phyloP scores from a whole-genome alignment of 2,797 vertebrate species.

The Girardinus metallicus region DNA sequence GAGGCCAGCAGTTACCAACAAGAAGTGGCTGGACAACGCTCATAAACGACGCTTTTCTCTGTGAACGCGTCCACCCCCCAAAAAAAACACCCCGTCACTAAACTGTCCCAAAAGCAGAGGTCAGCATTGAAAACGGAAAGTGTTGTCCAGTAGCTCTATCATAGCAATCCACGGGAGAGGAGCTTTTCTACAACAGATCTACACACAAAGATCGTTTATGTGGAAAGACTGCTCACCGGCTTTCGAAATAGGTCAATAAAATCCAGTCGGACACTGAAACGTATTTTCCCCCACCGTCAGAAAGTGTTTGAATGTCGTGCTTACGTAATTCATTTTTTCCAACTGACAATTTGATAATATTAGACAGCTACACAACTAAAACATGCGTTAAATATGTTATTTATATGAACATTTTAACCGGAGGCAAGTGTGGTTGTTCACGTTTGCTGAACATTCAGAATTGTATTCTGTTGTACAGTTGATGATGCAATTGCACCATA shows the following conservation, averaged over 20 bases:
- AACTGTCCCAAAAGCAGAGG: conserved; percentile 23
- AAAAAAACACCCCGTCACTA: not conserved
- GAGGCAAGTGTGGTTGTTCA: not conserved
- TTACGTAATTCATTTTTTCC: not conserved
- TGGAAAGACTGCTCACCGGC: not conserved
- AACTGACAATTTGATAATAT: not conserved
- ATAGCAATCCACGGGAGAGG: conserved; percentile 55
- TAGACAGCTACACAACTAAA: not conserved
- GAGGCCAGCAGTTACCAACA: conserved; percentile 61
- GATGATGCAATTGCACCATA: not conserved
- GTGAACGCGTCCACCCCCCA: not conserved
- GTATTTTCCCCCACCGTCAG: not conserved
- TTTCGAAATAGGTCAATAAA: not conserved
- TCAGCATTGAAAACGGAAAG: conserved; percentile 40
- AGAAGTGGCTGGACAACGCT: conserved; percentile 38
- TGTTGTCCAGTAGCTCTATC: conserved; percentile 60
- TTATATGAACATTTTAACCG: not conserved
- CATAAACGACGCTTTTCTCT: conserved; percentile 52
- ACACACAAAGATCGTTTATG: conserved; percentile 59
- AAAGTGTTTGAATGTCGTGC: not conserved
- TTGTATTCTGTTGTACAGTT: not conserved
- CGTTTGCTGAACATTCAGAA: too few species aligned
- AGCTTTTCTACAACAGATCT: conserved; percentile 33
- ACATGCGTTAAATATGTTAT: not conserved
- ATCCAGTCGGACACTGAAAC: not conserved